These are phyloP conservation scores for Exaiptasia diaphana DNA, from an alignment of 64 coral and sea anemone species.

Conservation along the genomic window DNA sequence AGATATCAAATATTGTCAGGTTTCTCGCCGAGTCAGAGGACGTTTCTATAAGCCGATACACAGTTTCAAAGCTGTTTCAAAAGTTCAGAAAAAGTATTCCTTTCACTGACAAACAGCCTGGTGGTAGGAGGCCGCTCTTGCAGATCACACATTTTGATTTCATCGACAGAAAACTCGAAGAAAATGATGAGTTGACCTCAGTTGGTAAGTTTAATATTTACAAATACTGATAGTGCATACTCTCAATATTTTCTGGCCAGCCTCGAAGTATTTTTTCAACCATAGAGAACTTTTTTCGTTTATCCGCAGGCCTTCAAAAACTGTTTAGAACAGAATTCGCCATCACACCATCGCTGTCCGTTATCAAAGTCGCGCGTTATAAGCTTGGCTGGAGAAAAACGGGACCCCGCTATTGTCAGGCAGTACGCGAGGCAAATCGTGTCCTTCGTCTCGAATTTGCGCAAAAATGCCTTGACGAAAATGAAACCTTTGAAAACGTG, in stretches of 20 bases:
- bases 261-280: too few relatives aligned
- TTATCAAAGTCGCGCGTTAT: background rate
- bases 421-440: conserved; percentile 15
- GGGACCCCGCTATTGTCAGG: conserved; percentile 33
- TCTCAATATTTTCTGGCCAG: too few relatives aligned
- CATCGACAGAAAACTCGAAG: background rate
- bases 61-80: background rate
- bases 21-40: background rate
- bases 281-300: too few relatives aligned
- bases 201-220: too few relatives aligned
- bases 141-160: background rate
- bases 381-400: conserved; percentile 3
- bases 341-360: background rate
- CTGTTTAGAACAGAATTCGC: background rate
- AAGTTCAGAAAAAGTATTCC: background rate
- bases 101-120: background rate
- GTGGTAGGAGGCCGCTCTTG: background rate
- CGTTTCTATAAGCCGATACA: background rate
- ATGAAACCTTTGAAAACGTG: conserved; percentile 7
- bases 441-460: conserved; percentile 8
- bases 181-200: background rate
- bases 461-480: background rate
- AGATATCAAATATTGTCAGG: background rate
- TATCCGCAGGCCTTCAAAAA: background rate
- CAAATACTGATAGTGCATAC: too few relatives aligned